Evolutionary conservation across 2,888 invertebrate genomes (phyloP), one percentile per base, ranked within the genome.

Genomic region (Tanytarsus gracilentus): DNA sequence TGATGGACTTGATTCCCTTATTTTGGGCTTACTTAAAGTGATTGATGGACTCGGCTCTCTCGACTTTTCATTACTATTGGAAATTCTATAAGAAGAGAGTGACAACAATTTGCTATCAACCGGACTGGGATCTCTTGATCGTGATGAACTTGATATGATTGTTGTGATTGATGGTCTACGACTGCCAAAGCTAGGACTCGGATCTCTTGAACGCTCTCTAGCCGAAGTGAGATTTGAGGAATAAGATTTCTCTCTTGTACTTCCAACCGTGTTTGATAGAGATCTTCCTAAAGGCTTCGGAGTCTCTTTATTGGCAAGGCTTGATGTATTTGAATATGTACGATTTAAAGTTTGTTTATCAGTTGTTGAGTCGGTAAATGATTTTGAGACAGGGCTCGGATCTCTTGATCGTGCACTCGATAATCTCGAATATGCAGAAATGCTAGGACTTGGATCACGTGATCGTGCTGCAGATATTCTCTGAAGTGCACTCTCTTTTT

Each of bases 391-490:
- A 9, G 79, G 79, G 66, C 79, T 78, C 5, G 76, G 68, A 60
- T 77, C 77, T 62, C 78, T 72, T 18, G 79, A 73, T 30, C 62
- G 50, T 61, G 74, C 66, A 67, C 74, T 69, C 64, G 69, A 75
- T 4, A 68, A 40, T 63, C 75, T 67, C 65, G 71, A 72, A 63
- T 76, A 77, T 58, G 73, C 70, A 63, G 76, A 71, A 30, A 33
- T 30, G 8, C 26, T 29, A 0, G 74, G 74, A 63, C 73, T 73
- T 4, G 73, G 70, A 63, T 74, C 73, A 23, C 73, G 63, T 0
- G 73, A 72, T 16, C 53, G 40, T 5, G 50, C 39, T 18, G 39
- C 40, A 6, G 61, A 14, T 8, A 53, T 44, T 55, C 49, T 36
- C 18, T 56, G 44, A 14, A 60, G 21, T 14, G 60, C 60, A 26